These are phyloP conservation scores for Cheiracanthium punctorium DNA, from an alignment of 2,888 invertebrate genomes.

Conservation along the genomic window DNA sequence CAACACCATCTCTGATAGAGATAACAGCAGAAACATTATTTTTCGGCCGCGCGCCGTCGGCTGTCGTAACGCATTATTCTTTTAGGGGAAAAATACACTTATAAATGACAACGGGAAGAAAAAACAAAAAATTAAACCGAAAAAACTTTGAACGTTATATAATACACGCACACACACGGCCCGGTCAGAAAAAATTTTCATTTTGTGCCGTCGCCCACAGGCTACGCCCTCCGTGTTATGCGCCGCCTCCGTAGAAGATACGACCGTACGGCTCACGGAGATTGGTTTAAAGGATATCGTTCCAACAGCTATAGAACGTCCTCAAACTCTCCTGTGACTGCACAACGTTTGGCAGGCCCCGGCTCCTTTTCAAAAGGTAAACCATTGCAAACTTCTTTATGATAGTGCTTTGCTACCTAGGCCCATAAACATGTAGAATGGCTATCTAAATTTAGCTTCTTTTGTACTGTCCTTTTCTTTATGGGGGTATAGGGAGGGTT, in stretches of 20 bases:
- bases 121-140: slow-evolving; percentile 19
- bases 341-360: slow-evolving; percentile 54
- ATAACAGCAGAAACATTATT: slow-evolving; percentile 18
- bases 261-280: slow-evolving; percentile 57
- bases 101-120: background rate
- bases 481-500: slow-evolving; percentile 6
- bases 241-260: slow-evolving; percentile 66
- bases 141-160: slow-evolving; percentile 18
- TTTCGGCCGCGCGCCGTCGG: background rate
- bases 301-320: slow-evolving; percentile 65
- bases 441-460: slow-evolving; percentile 47
- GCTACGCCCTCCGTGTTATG: slow-evolving; percentile 49
- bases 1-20: background rate
- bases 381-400: slow-evolving; percentile 67
- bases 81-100: slow-evolving; percentile 13
- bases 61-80: slow-evolving; percentile 18
- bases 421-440: slow-evolving; percentile 67
- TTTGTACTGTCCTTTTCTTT: slow-evolving; percentile 55
- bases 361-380: slow-evolving; percentile 58
- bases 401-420: slow-evolving; percentile 56
- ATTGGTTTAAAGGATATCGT: slow-evolving; percentile 68
- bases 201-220: slow-evolving; percentile 47
- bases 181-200: background rate
- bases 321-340: slow-evolving; percentile 66
- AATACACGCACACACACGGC: slow-evolving; percentile 7